Evolutionary conservation across 2,797 vertebrate genomes (phyloP).

Genomic region (Labroides dimidiatus): DNA sequence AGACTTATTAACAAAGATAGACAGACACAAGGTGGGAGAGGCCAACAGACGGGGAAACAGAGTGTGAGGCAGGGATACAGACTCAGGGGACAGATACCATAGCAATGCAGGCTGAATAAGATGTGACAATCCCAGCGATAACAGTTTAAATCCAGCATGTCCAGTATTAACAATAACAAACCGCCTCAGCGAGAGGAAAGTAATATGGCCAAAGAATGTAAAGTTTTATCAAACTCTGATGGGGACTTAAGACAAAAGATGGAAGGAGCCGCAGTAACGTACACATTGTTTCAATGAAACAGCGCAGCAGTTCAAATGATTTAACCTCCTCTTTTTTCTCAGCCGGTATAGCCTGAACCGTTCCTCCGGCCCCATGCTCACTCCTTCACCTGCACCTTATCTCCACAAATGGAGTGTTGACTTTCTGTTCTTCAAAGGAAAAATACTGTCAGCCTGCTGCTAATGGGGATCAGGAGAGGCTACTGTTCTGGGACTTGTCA

Average conservation of each 20-base stretch:
- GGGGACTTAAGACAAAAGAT: slow-evolving; percentile 26
- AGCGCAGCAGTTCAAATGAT: slow-evolving; percentile 61
- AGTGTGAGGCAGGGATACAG: neutral
- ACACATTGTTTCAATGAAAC: slow-evolving; percentile 57
- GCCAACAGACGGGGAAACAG: neutral
- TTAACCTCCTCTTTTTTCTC: slow-evolving; percentile 60
- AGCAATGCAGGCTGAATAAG: neutral
- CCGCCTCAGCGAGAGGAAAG: neutral
- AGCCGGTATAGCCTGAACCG: slow-evolving; percentile 23
- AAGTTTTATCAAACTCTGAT: slow-evolving; percentile 12
- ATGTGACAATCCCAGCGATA: neutral
- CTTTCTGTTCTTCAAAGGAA: slow-evolving; percentile 82
- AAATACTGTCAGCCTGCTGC: slow-evolving; percentile 77
- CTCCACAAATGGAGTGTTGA: slow-evolving; percentile 84
- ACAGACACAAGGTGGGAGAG: neutral
- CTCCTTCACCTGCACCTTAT: slow-evolving; percentile 80
- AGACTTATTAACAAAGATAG: neutral
- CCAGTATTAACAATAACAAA: neutral
- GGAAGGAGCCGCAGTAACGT: slow-evolving; percentile 16
- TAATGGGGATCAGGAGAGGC: slow-evolving; percentile 82
- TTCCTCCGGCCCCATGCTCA: slow-evolving; percentile 54
- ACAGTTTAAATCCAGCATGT: too few relatives aligned
- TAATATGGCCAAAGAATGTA: neutral
- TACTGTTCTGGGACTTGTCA: slow-evolving; percentile 83
- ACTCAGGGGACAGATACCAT: neutral